Percentiles rank a stretch among this genome's conserved stretches.
These are phyloP conservation scores for Labeo catla DNA, from an alignment of 2,113 vertebrate species.

Conservation along the genomic window DNA sequence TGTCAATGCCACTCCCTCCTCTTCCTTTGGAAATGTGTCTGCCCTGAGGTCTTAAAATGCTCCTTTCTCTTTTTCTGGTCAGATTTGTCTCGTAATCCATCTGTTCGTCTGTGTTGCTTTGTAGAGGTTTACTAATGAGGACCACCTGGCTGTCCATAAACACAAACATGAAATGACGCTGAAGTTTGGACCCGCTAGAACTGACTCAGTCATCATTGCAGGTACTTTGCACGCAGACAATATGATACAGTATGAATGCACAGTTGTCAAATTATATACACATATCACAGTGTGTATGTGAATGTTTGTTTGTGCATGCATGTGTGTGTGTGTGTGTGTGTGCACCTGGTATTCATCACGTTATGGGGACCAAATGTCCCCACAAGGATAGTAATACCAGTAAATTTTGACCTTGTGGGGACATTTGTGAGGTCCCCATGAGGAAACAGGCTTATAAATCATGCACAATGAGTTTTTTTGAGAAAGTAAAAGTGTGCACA, in stretches of 20 bases:
- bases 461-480: too few species aligned
- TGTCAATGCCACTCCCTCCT: constrained; percentile 43
- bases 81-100: constrained; percentile 35
- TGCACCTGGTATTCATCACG: too few species aligned
- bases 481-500: too few species aligned
- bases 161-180: constrained; percentile 99
- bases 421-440: too few species aligned
- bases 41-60: constrained; percentile 36
- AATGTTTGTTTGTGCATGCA: neutral
- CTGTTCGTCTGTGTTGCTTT: constrained; percentile 45
- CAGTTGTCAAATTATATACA: neutral
- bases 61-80: constrained; percentile 10
- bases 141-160: constrained; percentile 98
- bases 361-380: too few species aligned
- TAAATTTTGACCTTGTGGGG: too few species aligned
- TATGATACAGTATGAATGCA: neutral
- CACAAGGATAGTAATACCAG: too few species aligned
- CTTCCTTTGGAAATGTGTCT: constrained; percentile 34
- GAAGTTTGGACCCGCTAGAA: constrained; percentile 94
- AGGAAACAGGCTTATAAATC: too few species aligned
- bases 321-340: too few species aligned
- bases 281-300: neutral
- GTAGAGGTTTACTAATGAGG: constrained; percentile 98
- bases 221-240: constrained; percentile 73
- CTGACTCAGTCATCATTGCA: constrained; percentile 97